A percentile compares a stretch with the other conserved stretches of the same genome.
Conservation (phyloP, 2,113 vertebrate genomes). For the Myxocyprinus asiaticus region DNA sequence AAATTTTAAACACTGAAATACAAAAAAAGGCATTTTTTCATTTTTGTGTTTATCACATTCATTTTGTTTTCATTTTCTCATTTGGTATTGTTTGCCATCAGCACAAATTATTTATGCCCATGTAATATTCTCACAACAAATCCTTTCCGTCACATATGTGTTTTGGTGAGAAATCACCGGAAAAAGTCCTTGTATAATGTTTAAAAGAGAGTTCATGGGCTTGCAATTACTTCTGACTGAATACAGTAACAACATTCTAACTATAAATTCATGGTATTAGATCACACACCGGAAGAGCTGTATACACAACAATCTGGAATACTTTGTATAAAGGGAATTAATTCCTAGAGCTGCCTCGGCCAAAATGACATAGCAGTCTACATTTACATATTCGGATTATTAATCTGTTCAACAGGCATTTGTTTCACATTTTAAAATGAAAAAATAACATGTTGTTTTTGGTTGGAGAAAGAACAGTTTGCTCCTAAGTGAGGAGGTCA, state of each 20-base stretch:
- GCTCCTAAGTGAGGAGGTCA: no score
- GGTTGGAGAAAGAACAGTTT: background rate
- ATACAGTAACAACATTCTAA: slow-evolving; percentile 51
- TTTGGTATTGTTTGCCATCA: background rate
- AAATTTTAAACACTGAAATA: no score
- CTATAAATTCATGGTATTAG: slow-evolving; percentile 53
- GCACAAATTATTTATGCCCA: slow-evolving; percentile 6
- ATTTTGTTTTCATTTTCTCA: background rate
- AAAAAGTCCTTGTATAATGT: background rate
- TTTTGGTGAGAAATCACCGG: slow-evolving; percentile 3
- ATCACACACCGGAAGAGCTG: slow-evolving; percentile 47
- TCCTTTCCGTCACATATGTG: background rate
- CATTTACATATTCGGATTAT: background rate
- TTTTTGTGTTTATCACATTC: no score
- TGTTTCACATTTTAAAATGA: slow-evolving; percentile 55
- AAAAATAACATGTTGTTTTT: slow-evolving; percentile 57
- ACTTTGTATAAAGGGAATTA: slow-evolving; percentile 42
- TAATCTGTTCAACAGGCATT: slow-evolving; percentile 46
- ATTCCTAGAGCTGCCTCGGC: slow-evolving; percentile 45
- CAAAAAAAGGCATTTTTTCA: no score
- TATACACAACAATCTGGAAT: slow-evolving; percentile 51
- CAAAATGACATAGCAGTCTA: background rate
- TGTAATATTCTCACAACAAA: slow-evolving; percentile 29
- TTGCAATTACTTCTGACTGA: slow-evolving; percentile 50
- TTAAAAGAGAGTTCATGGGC: background rate